Conservation (phyloP, 2,888 invertebrate genomes). For the Myathropa florea region DNA sequence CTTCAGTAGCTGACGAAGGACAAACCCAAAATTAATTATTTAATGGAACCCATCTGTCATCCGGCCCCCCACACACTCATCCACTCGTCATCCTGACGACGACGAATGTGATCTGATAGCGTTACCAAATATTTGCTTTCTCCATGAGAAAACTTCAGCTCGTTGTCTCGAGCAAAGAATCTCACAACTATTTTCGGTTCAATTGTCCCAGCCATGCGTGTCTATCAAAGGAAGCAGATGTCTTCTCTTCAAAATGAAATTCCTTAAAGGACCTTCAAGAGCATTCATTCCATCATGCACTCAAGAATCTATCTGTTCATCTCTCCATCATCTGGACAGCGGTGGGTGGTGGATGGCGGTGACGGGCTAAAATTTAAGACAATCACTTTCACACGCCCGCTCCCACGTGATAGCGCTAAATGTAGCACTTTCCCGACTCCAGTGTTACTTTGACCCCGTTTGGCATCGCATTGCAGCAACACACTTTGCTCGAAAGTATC, state of each 20-base stretch:
- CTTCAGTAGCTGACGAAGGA: not conserved
- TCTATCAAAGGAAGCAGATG: conserved; percentile 28
- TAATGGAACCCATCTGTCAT: conserved; percentile 36
- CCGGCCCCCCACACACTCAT: not conserved
- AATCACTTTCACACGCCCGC: not conserved
- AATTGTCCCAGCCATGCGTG: not conserved
- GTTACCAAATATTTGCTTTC: conserved; percentile 1
- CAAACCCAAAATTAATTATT: conserved; percentile 38
- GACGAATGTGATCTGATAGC: not conserved
- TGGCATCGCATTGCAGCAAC: conserved; percentile 52
- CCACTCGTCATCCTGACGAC: not conserved
- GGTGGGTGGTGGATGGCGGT: not conserved
- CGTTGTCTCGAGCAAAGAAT: not conserved
- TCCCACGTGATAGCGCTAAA: not conserved
- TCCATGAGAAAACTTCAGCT: not conserved
- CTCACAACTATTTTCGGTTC: conserved; percentile 3
- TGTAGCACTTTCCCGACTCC: conserved; percentile 16
- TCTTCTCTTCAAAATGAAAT: conserved; percentile 14
- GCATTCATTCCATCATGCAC: not conserved
- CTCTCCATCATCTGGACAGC: not conserved
- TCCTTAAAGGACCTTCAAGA: not conserved
- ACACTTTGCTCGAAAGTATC: conserved; percentile 23
- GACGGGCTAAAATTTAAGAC: not conserved
- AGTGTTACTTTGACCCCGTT: conserved; percentile 34
- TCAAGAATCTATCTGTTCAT: not conserved